Evolutionary conservation across 2,888 invertebrate genomes (phyloP).

Genomic region (Plebejus melissa): DNA sequence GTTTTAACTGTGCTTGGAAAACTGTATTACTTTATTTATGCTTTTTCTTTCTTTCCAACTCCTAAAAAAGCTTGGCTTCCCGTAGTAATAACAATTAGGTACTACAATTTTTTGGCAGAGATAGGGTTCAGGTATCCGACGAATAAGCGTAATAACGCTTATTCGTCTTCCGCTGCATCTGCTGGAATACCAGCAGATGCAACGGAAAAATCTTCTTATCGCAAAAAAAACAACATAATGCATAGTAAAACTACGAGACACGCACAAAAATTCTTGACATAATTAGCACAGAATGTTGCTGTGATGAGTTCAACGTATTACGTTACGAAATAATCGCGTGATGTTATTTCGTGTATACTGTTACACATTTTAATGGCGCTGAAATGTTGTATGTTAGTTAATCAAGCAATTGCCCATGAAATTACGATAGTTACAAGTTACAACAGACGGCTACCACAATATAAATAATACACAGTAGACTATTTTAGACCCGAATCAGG

Average conservation of each 20-base stretch:
- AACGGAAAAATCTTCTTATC: too few relatives aligned
- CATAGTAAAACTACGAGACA: neutral
- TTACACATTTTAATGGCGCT: conserved; percentile 19
- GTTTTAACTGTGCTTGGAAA: too few relatives aligned
- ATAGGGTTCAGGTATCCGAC: too few relatives aligned
- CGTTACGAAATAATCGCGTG: conserved; percentile 19
- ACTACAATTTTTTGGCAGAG: too few relatives aligned
- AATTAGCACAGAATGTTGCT: neutral
- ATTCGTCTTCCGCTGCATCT: too few relatives aligned
- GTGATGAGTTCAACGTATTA: neutral
- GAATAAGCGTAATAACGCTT: too few relatives aligned
- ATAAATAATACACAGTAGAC: neutral
- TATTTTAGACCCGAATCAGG: neutral
- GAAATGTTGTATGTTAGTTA: neutral
- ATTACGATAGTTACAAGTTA: neutral
- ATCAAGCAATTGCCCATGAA: conserved; percentile 18
- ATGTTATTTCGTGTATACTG: conserved; percentile 9
- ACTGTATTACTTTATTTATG: too few relatives aligned
- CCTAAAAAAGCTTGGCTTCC: too few relatives aligned
- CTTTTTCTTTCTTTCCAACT: too few relatives aligned
- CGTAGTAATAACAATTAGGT: too few relatives aligned
- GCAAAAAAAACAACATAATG: too few relatives aligned
- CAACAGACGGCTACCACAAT: neutral
- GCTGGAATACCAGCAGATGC: too few relatives aligned
- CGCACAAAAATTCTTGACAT: neutral